Conservation (phyloP, 2,113 vertebrate genomes). For the Azemiops feae region DNA sequence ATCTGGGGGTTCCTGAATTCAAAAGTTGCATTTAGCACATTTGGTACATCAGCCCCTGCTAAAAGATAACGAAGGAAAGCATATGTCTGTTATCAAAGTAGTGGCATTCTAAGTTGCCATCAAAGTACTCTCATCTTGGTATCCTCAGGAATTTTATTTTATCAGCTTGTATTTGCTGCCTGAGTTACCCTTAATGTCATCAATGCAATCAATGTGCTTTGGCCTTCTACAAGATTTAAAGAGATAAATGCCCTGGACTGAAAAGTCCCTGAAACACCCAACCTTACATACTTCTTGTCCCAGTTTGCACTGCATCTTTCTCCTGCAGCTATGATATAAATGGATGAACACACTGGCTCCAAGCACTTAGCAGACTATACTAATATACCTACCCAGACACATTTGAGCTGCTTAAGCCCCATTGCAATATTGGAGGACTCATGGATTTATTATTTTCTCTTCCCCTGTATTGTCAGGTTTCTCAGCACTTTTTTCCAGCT, state of each 20-base stretch:
- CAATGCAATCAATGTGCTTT: neutral
- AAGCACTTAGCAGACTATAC: neutral
- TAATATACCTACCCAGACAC: neutral
- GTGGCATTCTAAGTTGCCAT: neutral
- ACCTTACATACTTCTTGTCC: neutral
- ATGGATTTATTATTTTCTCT: neutral
- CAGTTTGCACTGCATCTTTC: neutral
- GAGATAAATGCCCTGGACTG: neutral
- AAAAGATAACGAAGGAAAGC: neutral
- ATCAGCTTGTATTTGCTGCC: neutral
- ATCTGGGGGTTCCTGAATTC: neutral
- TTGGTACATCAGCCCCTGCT: neutral
- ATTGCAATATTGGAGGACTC: neutral
- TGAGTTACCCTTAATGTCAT: neutral
- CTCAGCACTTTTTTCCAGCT: neutral
- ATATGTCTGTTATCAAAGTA: neutral
- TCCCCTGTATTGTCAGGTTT: neutral
- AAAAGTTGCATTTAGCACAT: neutral
- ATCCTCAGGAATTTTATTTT: neutral
- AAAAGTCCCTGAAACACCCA: neutral
- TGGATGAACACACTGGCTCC: neutral
- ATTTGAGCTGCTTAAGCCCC: constrained; percentile 1
- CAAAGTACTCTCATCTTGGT: neutral
- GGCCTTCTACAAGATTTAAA: neutral
- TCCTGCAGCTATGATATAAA: neutral